phyloP scores from a whole-genome alignment of 2,113 vertebrate genomes.

The Polypterus bichir region DNA sequence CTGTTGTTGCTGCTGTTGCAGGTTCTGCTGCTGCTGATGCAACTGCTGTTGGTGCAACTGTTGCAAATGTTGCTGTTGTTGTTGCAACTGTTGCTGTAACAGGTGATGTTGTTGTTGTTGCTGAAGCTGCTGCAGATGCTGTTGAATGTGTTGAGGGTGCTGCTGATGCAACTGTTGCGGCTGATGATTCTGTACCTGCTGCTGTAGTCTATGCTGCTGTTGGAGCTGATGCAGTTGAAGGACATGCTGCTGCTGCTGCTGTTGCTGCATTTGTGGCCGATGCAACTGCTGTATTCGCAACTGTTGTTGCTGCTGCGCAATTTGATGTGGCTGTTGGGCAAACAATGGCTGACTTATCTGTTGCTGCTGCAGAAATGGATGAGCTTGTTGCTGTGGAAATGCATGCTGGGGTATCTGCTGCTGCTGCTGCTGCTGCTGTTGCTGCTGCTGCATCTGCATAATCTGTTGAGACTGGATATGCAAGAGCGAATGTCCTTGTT shows the following conservation, averaged over 20 bases:
- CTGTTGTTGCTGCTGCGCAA: conserved; percentile 49
- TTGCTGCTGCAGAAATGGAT: conserved; percentile 42
- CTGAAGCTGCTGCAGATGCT: conserved; percentile 47
- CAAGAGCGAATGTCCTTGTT: conserved; percentile 26
- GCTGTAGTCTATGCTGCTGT: conserved; percentile 51
- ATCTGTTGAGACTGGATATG: conserved; percentile 46
- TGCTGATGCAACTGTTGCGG: conserved; percentile 59
- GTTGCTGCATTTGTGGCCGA: conserved; percentile 42
- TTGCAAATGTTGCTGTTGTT: conserved; percentile 57
- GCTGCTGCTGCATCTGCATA: conserved; percentile 51
- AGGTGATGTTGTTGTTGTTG: conserved; percentile 31
- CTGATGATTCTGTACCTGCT: conserved; percentile 47
- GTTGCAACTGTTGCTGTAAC: conserved; percentile 50
- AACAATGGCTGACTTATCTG: conserved; percentile 40
- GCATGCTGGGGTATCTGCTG: conserved; percentile 51
- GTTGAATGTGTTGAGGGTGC: conserved; percentile 43
- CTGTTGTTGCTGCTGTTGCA: conserved; percentile 35
- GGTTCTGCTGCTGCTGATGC: conserved; percentile 46
- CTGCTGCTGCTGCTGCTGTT: conserved; percentile 45
- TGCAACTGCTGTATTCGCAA: conserved; percentile 65
- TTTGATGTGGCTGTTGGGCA: conserved; percentile 51
- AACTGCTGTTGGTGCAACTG: conserved; percentile 41
- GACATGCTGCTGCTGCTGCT: conserved; percentile 47
- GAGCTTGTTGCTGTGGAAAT: conserved; percentile 29
- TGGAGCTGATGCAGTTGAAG: conserved; percentile 60